Conservation (phyloP, 2,888 invertebrate genomes). For the Seira sanloemensis region DNA sequence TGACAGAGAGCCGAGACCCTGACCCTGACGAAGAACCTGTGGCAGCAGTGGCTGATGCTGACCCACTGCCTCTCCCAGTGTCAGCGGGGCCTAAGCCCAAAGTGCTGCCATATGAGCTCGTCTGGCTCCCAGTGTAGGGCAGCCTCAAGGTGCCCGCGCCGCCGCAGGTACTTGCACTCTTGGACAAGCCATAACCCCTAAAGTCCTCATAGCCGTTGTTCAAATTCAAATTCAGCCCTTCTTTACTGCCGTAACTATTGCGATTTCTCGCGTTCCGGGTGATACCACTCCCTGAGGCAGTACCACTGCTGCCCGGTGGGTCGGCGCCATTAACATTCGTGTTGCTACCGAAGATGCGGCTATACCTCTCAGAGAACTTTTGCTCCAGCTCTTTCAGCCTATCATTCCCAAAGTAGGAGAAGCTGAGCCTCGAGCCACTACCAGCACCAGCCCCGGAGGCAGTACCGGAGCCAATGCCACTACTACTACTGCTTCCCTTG, state of each 20-base stretch:
- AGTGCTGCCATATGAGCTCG: constrained; percentile 48
- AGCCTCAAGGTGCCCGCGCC: constrained; percentile 46
- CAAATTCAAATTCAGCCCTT: constrained; percentile 32
- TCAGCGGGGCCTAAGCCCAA: constrained; percentile 52
- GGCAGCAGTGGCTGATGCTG: background rate
- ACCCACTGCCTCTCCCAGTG: constrained; percentile 30
- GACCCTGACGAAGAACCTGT: constrained; percentile 17
- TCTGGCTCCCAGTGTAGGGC: constrained; percentile 52
- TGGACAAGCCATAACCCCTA: constrained; percentile 70
- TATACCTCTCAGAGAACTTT: constrained; percentile 72
- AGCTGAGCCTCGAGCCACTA: constrained; percentile 50
- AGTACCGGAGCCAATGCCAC: background rate
- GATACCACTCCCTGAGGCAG: constrained; percentile 26
- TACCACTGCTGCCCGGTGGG: constrained; percentile 11
- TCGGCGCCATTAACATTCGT: constrained; percentile 40
- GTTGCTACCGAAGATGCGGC: constrained; percentile 71
- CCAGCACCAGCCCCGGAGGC: constrained; percentile 13
- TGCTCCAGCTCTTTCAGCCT: constrained; percentile 72
- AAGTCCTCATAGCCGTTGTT: constrained; percentile 67
- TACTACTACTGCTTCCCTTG: background rate
- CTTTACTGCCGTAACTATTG: constrained; percentile 55
- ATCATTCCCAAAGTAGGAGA: constrained; percentile 73
- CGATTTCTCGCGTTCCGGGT: constrained; percentile 63
- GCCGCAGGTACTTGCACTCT: constrained; percentile 72
- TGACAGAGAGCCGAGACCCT: constrained; percentile 40